These are phyloP conservation scores for Lamellibrachia luymesi DNA, from an alignment of 1,140 invertebrate species.

Conservation along the genomic window DNA sequence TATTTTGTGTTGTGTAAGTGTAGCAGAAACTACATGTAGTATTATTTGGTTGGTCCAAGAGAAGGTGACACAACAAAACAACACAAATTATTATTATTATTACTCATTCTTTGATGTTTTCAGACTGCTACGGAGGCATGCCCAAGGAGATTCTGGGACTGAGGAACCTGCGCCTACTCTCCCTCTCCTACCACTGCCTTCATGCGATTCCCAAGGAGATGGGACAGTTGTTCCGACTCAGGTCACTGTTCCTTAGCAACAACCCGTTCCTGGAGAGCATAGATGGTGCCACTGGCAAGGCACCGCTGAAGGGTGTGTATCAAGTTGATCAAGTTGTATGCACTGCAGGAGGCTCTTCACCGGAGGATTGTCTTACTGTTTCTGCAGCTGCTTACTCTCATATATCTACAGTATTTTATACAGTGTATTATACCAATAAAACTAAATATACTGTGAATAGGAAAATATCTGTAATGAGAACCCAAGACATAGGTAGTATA, in stretches of 20 bases:
- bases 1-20: too few species aligned
- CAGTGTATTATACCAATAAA: not conserved
- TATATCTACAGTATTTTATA: not conserved
- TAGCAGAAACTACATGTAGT: too few species aligned
- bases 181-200: slow-evolving; percentile 41
- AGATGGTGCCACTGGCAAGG: slow-evolving; percentile 33
- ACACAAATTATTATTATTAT: not conserved
- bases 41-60: too few species aligned
- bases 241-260: slow-evolving; percentile 35
- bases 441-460: too few species aligned
- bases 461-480: too few species aligned
- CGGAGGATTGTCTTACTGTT: not conserved
- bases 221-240: slow-evolving; percentile 33
- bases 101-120: not conserved
- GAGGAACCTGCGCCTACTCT: slow-evolving; percentile 33
- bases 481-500: too few species aligned
- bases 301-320: slow-evolving; percentile 23
- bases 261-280: slow-evolving; percentile 39
- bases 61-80: too few species aligned
- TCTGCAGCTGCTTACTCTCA: too few species aligned
- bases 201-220: slow-evolving; percentile 37
- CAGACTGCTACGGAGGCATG: slow-evolving; percentile 29
- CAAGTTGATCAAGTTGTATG: not conserved
- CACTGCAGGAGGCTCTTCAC: not conserved
- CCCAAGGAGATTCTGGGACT: slow-evolving; percentile 38